These are phyloP conservation scores for Andrena bucephala DNA, from an alignment of 2,888 invertebrate genomes.

Conservation along the genomic window DNA sequence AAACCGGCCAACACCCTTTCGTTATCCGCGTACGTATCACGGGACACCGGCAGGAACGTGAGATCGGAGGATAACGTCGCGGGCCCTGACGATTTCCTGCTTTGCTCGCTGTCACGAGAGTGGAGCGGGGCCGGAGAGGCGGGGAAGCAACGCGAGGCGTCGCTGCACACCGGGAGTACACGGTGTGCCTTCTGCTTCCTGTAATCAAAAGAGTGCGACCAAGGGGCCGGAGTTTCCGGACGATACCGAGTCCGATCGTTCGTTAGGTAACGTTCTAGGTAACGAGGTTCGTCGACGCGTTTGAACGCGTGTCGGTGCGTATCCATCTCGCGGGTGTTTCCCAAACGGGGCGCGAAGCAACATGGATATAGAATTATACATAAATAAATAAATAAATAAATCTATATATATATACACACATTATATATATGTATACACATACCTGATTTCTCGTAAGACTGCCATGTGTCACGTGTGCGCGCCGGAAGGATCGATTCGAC, in stretches of 20 bases:
- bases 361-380: constrained; percentile 49
- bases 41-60: constrained; percentile 33
- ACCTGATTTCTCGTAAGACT: constrained; percentile 70
- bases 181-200: constrained; percentile 47
- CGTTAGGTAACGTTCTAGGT: constrained; percentile 59
- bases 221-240: constrained; percentile 49
- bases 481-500: constrained; percentile 49
- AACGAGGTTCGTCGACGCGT: constrained; percentile 41
- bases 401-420: constrained; percentile 33
- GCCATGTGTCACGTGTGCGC: constrained; percentile 63
- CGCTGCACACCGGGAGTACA: constrained; percentile 21
- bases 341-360: constrained; percentile 34
- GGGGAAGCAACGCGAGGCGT: neutral
- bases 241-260: constrained; percentile 51
- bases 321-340: constrained; percentile 45
- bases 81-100: neutral
- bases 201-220: constrained; percentile 65
- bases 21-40: constrained; percentile 9
- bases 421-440: constrained; percentile 50
- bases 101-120: neutral
- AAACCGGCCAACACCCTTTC: neutral
- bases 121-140: neutral
- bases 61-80: constrained; percentile 21
- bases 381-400: constrained; percentile 54
- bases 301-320: constrained; percentile 18